Evolutionary conservation across 1,140 invertebrate species (phyloP), one percentile per base, ranked within the genome.

Genomic region (Diorhabda carinulata): DNA sequence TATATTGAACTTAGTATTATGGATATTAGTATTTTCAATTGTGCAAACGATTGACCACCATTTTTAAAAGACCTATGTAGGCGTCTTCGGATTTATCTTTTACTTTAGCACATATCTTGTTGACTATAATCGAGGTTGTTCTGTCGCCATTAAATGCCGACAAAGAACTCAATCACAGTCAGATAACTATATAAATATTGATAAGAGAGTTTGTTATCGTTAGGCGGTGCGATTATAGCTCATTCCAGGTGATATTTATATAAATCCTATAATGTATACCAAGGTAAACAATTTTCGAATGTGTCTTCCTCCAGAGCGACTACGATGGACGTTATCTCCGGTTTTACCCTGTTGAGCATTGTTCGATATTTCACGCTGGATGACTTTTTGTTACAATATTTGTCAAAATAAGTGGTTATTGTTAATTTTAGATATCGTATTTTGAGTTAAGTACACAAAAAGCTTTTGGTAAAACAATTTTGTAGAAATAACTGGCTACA

Each of bases 81-180:
- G 47, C 47, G 47, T 52, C 47, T 52, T 52, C 60, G 56, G 41
- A 64, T 57, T 71, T 68, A 73, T 73, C 69, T 71, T 9, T 42
- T n/a, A 42, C 69, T 62, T 25, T 25, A 57, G 65, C 65, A 71
- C 68, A 73, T 70, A 75, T 70, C 73, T 75, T 75, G 73, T 75
- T 72, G 70, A 8, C 57, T 66, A 75, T 73, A 75, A 73, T 73
- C 66, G 61, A 10, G 68, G 65, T 71, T 70, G 59, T 52, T 52
- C 3, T 72, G 74, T 73, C 74, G 69, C 72, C 72, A 73, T 73
- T 70, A 71, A 57, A 68, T 70, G 61, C 74, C 74, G 74, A 73
- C 74, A 75, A 75, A 75, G 70, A 61, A 66, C 64, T 66, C 70
- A 75, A 75, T 75, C 74, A 72, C 70, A 45, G 68, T 61, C 61